Conservation (phyloP, 1,140 invertebrate genomes). For the Danaus melanippus region DNA sequence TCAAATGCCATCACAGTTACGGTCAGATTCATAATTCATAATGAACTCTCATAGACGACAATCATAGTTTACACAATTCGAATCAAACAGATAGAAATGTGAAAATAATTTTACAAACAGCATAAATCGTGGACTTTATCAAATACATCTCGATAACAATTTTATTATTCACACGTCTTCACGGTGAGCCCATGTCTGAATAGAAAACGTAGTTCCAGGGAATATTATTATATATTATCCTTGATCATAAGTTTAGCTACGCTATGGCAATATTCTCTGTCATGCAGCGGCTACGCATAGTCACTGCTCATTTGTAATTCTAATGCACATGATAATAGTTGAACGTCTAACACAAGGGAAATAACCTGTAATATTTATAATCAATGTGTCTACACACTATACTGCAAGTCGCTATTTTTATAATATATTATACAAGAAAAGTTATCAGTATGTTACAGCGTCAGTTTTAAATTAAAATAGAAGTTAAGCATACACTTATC, state of each 20-base stretch:
- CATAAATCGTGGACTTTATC: constrained; percentile 14
- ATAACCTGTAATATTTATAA: constrained; percentile 15
- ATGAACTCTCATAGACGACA: constrained; percentile 1
- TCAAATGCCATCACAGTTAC: constrained; percentile 11
- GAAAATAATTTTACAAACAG: constrained; percentile 17
- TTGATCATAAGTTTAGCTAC: constrained; percentile 49
- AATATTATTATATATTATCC: constrained; percentile 51
- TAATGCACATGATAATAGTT: constrained; percentile 36
- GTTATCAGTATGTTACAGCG: too few relatives aligned
- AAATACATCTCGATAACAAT: constrained; percentile 24
- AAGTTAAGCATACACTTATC: too few relatives aligned
- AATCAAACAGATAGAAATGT: constrained; percentile 10
- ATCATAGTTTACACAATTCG: not conserved
- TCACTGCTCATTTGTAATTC: constrained; percentile 51
- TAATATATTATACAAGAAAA: too few relatives aligned
- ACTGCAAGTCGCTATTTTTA: constrained; percentile 3
- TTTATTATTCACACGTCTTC: constrained; percentile 24
- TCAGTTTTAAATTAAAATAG: too few relatives aligned
- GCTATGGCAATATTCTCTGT: constrained; percentile 39
- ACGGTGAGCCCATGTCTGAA: constrained; percentile 24
- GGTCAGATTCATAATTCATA: constrained; percentile 12
- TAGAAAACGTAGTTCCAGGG: constrained; percentile 32
- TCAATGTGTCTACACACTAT: not conserved
- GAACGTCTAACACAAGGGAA: constrained; percentile 17
- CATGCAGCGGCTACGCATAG: constrained; percentile 32